Base-by-base conservation (phyloP, 2,113 vertebrate genomes). In the Geococcyx californianus region DNA sequence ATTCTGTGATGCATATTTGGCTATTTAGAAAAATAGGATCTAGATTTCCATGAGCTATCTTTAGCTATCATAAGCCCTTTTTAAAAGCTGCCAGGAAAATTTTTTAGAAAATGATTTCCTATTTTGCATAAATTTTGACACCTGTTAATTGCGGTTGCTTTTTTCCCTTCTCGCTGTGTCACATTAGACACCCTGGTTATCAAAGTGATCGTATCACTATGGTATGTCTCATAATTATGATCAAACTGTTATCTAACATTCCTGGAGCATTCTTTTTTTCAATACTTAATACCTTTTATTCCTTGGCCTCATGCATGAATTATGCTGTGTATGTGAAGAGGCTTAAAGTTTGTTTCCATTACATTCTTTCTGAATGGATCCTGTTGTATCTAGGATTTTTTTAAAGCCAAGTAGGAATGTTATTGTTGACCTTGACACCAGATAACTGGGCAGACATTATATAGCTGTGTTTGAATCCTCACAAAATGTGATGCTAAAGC, bases 391-490 rank as follows among this genome's bases (percentile, higher is more conserved):
- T 97, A 96, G 97, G 97, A 94, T 97, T 94, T 96, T 94, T 96
- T 97, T 97, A 97, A 97, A 97, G 97, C 96, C 97, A 98, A 98
- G 97, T 97, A 96, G 97, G 98, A 98, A 98, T 99, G 98, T 98
- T 98, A 97, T 97, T 98, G 98, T 98, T 99, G 98, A 98, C 99
- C 99, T 99, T 99, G 99, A 99, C 99, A 97, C 95, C 96, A 98
- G 98, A 97, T 98, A 98, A 99, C 99, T 99, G 98, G 99, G 99
- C 98, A 99, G 99, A 98, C 99, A 99, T 98, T 99, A 99, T 99
- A 99, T 99, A 98, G 99, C 99, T 97, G 99, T 99, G 99, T 99
- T 99, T 77, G 99, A 99, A 98, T 99, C 99, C 96, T 99, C 99
- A 89, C 99, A 99, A 99, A 99, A 99, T 97, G 99, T 99, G 98